Evolutionary conservation across 2,888 invertebrate species (phyloP).

Genomic region (Acanthosepion lycidas): DNA sequence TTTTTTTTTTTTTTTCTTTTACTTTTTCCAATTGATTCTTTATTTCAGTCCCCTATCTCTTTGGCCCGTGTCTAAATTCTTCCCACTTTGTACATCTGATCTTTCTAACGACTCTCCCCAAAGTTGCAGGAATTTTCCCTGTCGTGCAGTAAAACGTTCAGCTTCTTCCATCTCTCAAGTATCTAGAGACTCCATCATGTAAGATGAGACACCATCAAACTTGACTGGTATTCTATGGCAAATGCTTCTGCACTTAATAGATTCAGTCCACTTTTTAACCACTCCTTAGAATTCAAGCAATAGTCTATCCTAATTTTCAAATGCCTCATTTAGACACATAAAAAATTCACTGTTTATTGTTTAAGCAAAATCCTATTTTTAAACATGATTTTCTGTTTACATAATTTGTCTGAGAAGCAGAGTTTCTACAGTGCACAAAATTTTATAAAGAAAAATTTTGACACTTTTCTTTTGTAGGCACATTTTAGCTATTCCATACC

Average conservation of each 20-base stretch:
- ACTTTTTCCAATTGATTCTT: background rate
- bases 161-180: constrained; percentile 42
- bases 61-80: constrained; percentile 45
- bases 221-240: background rate
- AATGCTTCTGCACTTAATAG: background rate
- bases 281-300: background rate
- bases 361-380: background rate
- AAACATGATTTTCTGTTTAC: background rate
- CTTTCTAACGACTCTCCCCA: constrained; percentile 24
- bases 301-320: background rate
- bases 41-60: constrained; percentile 39
- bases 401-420: no score
- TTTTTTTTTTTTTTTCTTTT: background rate
- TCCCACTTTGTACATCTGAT: constrained; percentile 43
- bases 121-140: background rate
- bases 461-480: no score
- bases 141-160: constrained; percentile 35
- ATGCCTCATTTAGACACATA: background rate
- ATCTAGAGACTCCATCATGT: constrained; percentile 40
- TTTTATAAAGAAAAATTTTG: no score
- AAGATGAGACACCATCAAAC: constrained; percentile 38
- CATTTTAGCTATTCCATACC: no score
- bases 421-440: no score
- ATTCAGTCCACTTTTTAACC: background rate
- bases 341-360: background rate